A percentile compares a stretch with the other conserved stretches of the same genome.
phyloP scores from a whole-genome alignment of 2,113 vertebrate genomes.

The Eurystomus gularis region DNA sequence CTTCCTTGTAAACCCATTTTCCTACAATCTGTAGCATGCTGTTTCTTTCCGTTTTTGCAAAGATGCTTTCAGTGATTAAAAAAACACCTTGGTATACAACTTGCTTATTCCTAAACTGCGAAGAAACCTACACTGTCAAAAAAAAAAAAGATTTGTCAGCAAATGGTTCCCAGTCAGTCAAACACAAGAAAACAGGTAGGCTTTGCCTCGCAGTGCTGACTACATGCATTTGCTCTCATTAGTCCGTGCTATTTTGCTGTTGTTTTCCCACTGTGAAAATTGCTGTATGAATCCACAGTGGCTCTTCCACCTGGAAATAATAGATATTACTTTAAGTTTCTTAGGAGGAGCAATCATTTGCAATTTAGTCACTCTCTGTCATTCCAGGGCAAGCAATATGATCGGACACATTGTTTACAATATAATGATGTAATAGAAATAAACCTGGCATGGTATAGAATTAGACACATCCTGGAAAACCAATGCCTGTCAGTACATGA shows the following conservation, averaged over 20 bases:
- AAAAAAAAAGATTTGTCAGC: not conserved
- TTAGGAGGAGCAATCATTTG: not conserved
- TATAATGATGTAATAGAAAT: not conserved
- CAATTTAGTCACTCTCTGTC: not conserved
- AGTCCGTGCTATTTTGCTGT: not conserved
- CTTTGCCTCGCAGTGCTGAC: not conserved
- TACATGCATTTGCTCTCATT: not conserved
- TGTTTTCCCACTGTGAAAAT: constrained; percentile 8
- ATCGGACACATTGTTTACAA: not conserved
- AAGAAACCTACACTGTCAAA: not conserved
- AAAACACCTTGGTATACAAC: not conserved
- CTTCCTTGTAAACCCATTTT: not conserved
- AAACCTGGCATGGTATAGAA: not conserved
- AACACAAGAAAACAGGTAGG: not conserved
- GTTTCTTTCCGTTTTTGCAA: not conserved
- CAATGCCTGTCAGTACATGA: not conserved
- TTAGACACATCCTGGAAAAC: not conserved
- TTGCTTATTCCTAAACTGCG: not conserved
- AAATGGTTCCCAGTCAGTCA: not conserved
- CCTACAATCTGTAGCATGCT: not conserved
- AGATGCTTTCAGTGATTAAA: not conserved
- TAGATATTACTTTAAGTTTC: not conserved
- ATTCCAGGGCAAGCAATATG: not conserved
- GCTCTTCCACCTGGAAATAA: constrained; percentile 8
- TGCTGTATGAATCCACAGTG: not conserved